Conservation (phyloP, 2,113 vertebrate species). For the Dascyllus trimaculatus region DNA sequence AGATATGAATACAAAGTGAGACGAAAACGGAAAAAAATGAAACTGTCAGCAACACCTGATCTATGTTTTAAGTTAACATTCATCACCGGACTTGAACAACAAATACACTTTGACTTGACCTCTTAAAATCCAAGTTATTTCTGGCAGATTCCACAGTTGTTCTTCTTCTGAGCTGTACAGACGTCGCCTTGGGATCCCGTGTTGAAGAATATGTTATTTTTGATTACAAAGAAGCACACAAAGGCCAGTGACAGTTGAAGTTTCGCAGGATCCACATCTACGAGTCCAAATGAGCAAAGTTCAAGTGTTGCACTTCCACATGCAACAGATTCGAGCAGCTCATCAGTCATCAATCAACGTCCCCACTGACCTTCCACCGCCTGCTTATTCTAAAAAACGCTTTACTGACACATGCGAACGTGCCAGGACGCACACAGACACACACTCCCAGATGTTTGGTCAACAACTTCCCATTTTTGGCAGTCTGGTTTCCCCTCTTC, state of each 20-base stretch:
- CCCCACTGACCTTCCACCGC: background rate
- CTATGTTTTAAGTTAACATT: too few species aligned
- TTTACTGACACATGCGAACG: slow-evolving; percentile 11
- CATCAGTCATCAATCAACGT: slow-evolving; percentile 3
- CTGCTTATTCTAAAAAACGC: slow-evolving; percentile 30
- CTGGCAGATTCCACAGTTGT: too few species aligned
- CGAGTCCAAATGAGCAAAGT: background rate
- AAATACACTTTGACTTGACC: too few species aligned
- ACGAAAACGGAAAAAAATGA: too few species aligned
- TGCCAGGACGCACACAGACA: slow-evolving; percentile 32
- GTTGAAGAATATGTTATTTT: too few species aligned
- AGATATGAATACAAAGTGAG: too few species aligned
- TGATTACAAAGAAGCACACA: background rate
- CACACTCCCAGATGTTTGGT: slow-evolving; percentile 62
- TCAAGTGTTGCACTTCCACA: background rate
- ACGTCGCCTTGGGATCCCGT: too few species aligned
- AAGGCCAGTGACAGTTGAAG: slow-evolving; percentile 7
- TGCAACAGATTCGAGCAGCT: slow-evolving; percentile 19
- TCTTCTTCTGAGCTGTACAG: too few species aligned
- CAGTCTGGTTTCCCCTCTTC: slow-evolving; percentile 66
- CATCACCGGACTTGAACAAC: too few species aligned
- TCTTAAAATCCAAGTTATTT: too few species aligned
- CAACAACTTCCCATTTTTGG: slow-evolving; percentile 65
- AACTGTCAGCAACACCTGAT: too few species aligned
- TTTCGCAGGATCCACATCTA: background rate